Conservation (phyloP, 2,113 vertebrate genomes). For the Salvelinus namaycush region DNA sequence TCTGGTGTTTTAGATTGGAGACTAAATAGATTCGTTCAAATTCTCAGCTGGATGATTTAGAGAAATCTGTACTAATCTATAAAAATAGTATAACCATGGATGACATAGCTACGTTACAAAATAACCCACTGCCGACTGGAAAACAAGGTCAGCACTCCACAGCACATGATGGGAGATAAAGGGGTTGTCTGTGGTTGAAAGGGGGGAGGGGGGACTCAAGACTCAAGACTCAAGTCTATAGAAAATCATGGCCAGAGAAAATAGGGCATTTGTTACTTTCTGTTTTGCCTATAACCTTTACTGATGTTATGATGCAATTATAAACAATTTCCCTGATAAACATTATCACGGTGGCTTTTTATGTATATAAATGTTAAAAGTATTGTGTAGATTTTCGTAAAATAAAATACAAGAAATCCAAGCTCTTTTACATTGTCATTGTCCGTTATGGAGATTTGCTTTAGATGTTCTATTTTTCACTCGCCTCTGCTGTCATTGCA, state of each 20-base stretch:
- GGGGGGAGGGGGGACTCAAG: not conserved
- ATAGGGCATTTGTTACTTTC: not conserved
- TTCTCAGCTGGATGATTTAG: conserved; percentile 17
- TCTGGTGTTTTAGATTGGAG: conserved; percentile 15
- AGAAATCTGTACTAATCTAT: conserved; percentile 21
- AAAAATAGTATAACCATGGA: conserved; percentile 6
- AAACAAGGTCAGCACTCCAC: conserved; percentile 29
- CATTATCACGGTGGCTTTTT: not conserved
- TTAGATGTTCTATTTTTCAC: not conserved
- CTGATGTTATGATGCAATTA: not conserved
- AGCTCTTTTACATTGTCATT: not conserved
- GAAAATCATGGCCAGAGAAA: not conserved
- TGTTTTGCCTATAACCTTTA: not conserved
- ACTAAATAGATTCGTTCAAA: conserved; percentile 19
- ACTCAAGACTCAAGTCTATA: not conserved
- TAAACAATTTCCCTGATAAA: not conserved
- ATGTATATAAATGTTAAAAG: too few relatives aligned
- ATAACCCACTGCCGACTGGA: conserved; percentile 9
- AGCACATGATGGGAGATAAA: conserved; percentile 12
- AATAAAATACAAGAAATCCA: too few relatives aligned
- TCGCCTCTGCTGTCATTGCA: not conserved
- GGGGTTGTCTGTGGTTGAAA: conserved; percentile 17
- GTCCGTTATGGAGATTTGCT: not conserved
- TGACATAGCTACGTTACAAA: conserved; percentile 18
- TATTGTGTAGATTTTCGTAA: too few relatives aligned